These are phyloP conservation scores for Caenorhabditis latens DNA, from an alignment of 1,140 invertebrate species.

Conservation along the genomic window DNA sequence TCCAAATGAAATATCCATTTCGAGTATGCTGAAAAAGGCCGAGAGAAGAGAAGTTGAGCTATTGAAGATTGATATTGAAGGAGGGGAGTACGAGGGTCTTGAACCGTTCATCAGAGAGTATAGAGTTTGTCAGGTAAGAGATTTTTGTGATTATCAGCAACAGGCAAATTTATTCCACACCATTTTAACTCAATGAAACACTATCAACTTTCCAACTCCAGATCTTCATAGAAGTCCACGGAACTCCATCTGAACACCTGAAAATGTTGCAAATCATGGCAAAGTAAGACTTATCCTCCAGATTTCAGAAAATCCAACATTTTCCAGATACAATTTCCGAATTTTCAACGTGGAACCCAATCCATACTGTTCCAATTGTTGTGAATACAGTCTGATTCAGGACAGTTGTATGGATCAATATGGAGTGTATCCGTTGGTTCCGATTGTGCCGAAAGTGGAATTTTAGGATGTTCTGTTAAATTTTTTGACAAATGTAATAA, in stretches of 20 bases:
- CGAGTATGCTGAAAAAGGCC: not conserved
- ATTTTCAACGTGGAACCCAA: slow-evolving; percentile 1
- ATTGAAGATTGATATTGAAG: not conserved
- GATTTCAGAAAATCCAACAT: not conserved
- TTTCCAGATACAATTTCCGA: slow-evolving; percentile 3
- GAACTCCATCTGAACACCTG: not conserved
- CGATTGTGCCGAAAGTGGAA: not conserved
- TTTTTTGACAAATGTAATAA: too few species aligned
- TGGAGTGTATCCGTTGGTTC: not conserved
- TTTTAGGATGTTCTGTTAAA: not conserved
- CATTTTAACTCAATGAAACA: too few species aligned
- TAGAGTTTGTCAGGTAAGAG: not conserved
- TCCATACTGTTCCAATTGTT: not conserved
- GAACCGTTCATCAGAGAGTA: not conserved
- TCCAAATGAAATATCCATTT: not conserved
- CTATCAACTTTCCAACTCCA: too few species aligned
- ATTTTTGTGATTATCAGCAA: too few species aligned
- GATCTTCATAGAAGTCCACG: slow-evolving; percentile 8
- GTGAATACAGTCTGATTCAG: not conserved
- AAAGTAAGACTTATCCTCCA: not conserved
- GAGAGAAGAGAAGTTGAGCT: not conserved
- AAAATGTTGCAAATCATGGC: not conserved
- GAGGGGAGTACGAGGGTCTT: not conserved
- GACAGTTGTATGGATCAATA: not conserved
- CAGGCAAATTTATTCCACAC: too few species aligned